phyloP scores from a whole-genome alignment of 2,888 invertebrate species.

The Drosophila acutilabella region DNA sequence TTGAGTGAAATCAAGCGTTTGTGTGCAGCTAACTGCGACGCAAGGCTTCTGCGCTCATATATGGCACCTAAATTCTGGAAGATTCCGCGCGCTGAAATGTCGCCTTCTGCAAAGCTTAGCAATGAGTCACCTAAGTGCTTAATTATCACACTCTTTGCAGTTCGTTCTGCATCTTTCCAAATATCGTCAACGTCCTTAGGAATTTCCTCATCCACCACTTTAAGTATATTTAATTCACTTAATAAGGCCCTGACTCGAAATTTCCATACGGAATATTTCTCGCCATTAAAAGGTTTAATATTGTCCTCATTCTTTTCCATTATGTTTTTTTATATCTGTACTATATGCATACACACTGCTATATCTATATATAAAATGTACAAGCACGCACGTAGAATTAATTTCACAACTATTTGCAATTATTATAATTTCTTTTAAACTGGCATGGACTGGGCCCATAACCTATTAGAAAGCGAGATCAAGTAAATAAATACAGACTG shows the following conservation, averaged over 20 bases:
- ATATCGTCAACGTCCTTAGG: neutral
- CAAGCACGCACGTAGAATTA: too few relatives aligned
- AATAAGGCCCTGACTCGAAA: neutral
- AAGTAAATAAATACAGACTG: too few relatives aligned
- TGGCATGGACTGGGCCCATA: too few relatives aligned
- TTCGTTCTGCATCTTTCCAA: neutral
- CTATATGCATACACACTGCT: too few relatives aligned
- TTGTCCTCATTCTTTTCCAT: too few relatives aligned
- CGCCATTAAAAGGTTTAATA: too few relatives aligned
- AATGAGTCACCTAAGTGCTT: neutral
- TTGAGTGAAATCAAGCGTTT: too few relatives aligned
- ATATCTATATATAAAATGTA: too few relatives aligned
- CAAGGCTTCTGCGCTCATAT: slow-evolving; percentile 23
- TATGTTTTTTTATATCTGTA: too few relatives aligned
- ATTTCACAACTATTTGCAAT: too few relatives aligned
- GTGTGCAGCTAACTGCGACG: slow-evolving; percentile 14
- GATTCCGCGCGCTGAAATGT: neutral
- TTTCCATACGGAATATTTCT: neutral
- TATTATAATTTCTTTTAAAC: too few relatives aligned
- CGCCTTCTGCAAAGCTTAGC: neutral
- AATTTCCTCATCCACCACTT: neutral
- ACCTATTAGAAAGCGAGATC: too few relatives aligned
- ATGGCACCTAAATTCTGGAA: slow-evolving; percentile 1
- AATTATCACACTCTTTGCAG: neutral
- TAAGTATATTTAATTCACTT: neutral